Evolutionary conservation across 2,888 invertebrate genomes (phyloP).

Genomic region (Eristalis pertinax): DNA sequence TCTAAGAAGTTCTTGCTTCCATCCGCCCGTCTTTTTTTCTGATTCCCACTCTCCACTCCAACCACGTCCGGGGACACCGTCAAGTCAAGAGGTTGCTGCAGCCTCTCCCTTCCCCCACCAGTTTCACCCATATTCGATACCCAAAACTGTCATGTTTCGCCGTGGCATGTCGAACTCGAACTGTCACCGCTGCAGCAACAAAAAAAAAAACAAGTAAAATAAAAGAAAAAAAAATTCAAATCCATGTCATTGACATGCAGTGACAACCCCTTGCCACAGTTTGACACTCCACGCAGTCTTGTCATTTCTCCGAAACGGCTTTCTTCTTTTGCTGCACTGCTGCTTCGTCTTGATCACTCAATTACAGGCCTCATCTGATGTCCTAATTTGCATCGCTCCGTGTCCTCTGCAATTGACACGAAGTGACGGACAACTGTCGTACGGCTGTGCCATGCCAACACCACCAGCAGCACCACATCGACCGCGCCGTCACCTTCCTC

Average conservation of each 20-base stretch:
- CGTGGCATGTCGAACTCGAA: neutral
- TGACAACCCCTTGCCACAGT: neutral
- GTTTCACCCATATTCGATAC: neutral
- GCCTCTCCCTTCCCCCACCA: neutral
- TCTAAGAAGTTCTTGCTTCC: too few species aligned
- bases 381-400: slow-evolving; percentile 55
- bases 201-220: neutral
- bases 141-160: neutral
- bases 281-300: slow-evolving; percentile 19
- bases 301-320: slow-evolving; percentile 37
- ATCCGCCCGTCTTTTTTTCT: too few species aligned
- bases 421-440: slow-evolving; percentile 32
- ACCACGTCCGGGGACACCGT: neutral
- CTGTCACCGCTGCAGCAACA: neutral
- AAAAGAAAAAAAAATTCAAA: neutral
- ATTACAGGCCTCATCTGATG: slow-evolving; percentile 29
- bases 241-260: slow-evolving; percentile 30
- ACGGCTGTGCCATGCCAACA: neutral
- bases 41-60: neutral
- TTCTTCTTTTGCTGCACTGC: slow-evolving; percentile 14
- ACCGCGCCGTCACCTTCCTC: neutral
- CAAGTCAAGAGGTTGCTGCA: too few species aligned
- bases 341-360: slow-evolving; percentile 26
- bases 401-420: slow-evolving; percentile 48
- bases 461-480: neutral